Evolutionary conservation across 2,113 vertebrate genomes (phyloP), one percentile per base, ranked within the genome.

Genomic region (Tichodroma muraria): DNA sequence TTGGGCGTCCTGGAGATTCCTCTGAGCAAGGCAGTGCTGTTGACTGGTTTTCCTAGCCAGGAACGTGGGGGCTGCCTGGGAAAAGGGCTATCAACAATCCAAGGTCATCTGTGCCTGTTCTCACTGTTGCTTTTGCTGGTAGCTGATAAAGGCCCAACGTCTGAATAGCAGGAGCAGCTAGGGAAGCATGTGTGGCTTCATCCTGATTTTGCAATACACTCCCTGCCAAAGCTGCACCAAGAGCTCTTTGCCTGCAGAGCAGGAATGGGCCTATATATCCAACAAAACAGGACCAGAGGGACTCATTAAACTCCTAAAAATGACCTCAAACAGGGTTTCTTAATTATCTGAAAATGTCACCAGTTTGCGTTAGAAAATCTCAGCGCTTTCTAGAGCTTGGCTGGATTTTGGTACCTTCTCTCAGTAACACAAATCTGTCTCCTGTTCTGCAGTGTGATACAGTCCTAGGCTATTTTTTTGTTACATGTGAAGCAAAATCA

Each of bases 21-120:
- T 82, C 49, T 64, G 89, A 49, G 72, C 0, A 4, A 82, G 72
- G 45, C 64, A 53, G 31, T 44, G 53, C 40, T 90, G 80, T 71
- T 78, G 93, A 64, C 65, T 91, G 50, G 15, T 75, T 85, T 47
- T 88, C n/a, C 60, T 45, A 56, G 40, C 63, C 22, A 42, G 60
- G 56, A 77, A 28, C 0, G 5, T 60, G 60, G 88, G 88, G 27
- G 82, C 72, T 78, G 91, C 14, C 77, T 89, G 93, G 40, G 78
- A 89, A 76, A 73, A 94, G 44, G 18, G 35, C 72, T 84, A 16
- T 92, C 80, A 83, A 14, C 80, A 52, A 30, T 38, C 44, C 82
- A 92, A 84, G 95, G 95, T 69, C 95, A 65, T 80, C 76, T 84
- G 69, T 90, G 88, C 40, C 69, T 85, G 68, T 88, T 89, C 57